Evolutionary conservation across 2,113 vertebrate genomes (phyloP).

Genomic region (Oncorhynchus masou): DNA sequence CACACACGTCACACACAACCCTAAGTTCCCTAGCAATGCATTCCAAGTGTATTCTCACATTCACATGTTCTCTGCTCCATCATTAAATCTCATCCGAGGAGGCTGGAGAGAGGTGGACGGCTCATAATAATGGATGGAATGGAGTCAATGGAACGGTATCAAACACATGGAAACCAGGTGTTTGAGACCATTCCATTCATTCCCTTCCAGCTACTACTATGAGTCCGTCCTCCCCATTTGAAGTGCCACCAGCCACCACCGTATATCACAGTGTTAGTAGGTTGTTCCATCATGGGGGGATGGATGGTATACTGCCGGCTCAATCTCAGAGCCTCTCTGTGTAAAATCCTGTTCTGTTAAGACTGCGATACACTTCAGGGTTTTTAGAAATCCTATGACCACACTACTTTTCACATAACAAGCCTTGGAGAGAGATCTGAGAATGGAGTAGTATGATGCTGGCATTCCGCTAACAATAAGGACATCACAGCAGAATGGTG

Average conservation of each 20-base stretch:
- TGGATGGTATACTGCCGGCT: background rate
- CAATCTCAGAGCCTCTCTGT: constrained; percentile 12
- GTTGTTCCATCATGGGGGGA: constrained; percentile 38
- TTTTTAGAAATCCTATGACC: background rate
- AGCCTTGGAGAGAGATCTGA: background rate
- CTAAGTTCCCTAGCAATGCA: constrained; percentile 34
- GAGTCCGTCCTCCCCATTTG: too few relatives aligned
- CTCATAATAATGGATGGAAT: too few relatives aligned
- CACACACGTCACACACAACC: constrained; percentile 54
- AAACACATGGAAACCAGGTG: too few relatives aligned
- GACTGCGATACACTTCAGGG: background rate
- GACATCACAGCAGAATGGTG: too few relatives aligned
- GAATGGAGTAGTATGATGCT: background rate
- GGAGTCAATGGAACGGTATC: too few relatives aligned
- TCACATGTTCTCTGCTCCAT: constrained; percentile 56
- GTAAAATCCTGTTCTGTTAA: background rate
- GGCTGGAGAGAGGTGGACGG: too few relatives aligned
- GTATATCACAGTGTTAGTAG: background rate
- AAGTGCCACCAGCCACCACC: too few relatives aligned
- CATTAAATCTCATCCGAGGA: constrained; percentile 27
- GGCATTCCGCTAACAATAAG: background rate
- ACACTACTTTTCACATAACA: background rate
- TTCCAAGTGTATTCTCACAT: constrained; percentile 61
- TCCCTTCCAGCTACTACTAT: too few relatives aligned
- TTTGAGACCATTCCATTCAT: too few relatives aligned